These are phyloP conservation scores for Cyanoderma ruficeps DNA, from an alignment of 2,113 vertebrate genomes.

Conservation along the genomic window DNA sequence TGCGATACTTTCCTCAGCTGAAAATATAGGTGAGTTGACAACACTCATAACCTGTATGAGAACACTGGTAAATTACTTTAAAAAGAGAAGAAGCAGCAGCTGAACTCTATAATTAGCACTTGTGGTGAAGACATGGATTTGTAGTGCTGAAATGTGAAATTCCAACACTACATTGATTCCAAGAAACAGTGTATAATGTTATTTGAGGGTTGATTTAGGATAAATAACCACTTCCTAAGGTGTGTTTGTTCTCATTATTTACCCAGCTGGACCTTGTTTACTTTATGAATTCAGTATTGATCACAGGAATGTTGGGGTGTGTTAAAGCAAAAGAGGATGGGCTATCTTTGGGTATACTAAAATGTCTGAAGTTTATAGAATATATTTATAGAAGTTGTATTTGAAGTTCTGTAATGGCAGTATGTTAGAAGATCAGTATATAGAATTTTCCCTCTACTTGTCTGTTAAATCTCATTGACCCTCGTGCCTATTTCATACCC, in stretches of 20 bases:
- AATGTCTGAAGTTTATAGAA: background rate
- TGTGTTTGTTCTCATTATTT: background rate
- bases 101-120: background rate
- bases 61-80: background rate
- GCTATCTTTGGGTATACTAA: background rate
- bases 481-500: background rate
- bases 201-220: background rate
- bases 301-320: background rate
- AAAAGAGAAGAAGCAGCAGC: background rate
- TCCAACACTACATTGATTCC: background rate
- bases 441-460: background rate
- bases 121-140: background rate
- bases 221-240: slow-evolving; percentile 27
- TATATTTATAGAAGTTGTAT: background rate
- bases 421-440: background rate
- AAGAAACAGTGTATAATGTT: background rate
- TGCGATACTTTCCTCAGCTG: slow-evolving; percentile 17
- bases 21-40: slow-evolving; percentile 34
- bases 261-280: background rate
- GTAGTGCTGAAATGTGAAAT: slow-evolving; percentile 23
- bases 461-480: background rate
- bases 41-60: background rate
- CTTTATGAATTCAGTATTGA: background rate
- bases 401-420: background rate
- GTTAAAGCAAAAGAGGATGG: background rate